Conservation (phyloP, 2,888 invertebrate genomes). For the Dichetophora obliterata region DNA sequence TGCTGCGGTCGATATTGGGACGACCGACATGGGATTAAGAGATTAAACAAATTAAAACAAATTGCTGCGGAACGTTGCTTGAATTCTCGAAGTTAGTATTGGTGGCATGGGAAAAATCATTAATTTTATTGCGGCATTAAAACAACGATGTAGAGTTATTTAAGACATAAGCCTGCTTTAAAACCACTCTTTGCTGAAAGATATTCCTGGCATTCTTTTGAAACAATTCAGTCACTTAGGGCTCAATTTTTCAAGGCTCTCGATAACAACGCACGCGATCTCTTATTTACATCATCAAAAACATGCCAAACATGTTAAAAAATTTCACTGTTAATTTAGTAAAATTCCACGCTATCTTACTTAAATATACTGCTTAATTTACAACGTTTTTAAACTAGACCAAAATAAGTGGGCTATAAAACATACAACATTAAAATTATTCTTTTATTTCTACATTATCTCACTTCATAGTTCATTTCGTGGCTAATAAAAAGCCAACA, state of each 20-base stretch:
- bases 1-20: neutral
- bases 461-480: slow-evolving; percentile 4
- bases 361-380: neutral
- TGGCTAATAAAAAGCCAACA: neutral
- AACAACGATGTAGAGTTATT: neutral
- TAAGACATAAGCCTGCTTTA: too few relatives aligned
- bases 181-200: too few relatives aligned
- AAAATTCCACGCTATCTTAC: neutral
- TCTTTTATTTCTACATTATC: slow-evolving; percentile 1
- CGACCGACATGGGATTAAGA: slow-evolving; percentile 56
- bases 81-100: neutral
- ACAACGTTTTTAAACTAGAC: neutral
- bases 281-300: neutral
- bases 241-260: neutral
- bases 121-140: slow-evolving; percentile 19
- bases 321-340: neutral
- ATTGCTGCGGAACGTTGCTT: slow-evolving; percentile 53
- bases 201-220: too few relatives aligned
- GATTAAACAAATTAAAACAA: slow-evolving; percentile 66
- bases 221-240: too few relatives aligned
- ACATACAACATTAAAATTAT: neutral
- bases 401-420: neutral
- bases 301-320: neutral
- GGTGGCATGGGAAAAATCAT: slow-evolving; percentile 20
- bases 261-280: neutral